These are phyloP conservation scores for Hemichromis elongatus DNA, from an alignment of 2,113 vertebrate genomes.

Conservation along the genomic window DNA sequence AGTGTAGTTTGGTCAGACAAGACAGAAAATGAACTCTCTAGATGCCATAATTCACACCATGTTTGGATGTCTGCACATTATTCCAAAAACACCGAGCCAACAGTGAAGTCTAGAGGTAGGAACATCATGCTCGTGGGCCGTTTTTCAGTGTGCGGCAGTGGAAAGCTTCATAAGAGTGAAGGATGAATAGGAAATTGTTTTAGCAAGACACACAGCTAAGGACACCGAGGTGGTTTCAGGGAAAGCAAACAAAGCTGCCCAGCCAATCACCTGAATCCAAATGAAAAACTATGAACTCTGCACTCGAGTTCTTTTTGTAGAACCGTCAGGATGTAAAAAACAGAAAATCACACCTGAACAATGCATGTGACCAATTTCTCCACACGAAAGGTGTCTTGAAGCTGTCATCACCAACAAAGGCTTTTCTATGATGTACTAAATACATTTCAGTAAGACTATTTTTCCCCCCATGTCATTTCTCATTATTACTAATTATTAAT, in stretches of 20 bases:
- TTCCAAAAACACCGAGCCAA: not conserved
- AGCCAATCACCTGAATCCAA: not conserved
- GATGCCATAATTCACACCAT: not conserved
- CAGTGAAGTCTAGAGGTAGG: not conserved
- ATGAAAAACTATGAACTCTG: not conserved
- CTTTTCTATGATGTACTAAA: not conserved
- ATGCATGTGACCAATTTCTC: no score
- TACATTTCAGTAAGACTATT: not conserved
- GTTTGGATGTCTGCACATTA: not conserved
- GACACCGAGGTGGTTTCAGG: not conserved
- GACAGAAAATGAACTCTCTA: not conserved
- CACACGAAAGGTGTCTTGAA: not conserved
- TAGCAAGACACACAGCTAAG: not conserved
- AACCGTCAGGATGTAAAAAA: not conserved
- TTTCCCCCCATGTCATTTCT: not conserved
- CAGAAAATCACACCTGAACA: not conserved
- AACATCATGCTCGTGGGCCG: accelerated
- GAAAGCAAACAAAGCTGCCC: not conserved
- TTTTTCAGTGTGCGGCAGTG: not conserved
- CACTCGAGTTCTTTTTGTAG: not conserved
- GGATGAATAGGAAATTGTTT: not conserved
- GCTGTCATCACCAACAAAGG: not conserved
- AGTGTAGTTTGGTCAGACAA: not conserved
- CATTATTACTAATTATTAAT: not conserved
- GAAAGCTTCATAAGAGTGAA: not conserved